Conservation (phyloP, 35 echinoderm and acorn worm species). For the Eucidaris tribuloides region DNA sequence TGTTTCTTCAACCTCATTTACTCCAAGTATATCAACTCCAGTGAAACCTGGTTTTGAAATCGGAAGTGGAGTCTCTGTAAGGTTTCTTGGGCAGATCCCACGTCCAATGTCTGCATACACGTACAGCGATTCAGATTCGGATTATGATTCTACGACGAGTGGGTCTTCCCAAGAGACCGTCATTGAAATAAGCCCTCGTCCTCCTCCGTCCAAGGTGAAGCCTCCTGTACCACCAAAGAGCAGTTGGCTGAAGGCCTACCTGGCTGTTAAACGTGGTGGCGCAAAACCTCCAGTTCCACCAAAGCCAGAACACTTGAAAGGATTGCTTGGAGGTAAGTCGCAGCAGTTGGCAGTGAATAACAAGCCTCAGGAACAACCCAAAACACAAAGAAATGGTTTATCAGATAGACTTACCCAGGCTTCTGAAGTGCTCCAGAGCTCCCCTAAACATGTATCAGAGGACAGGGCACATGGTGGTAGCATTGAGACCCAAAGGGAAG, state of each 20-base stretch:
- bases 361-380: too few relatives aligned
- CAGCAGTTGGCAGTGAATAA: too few relatives aligned
- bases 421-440: too few relatives aligned
- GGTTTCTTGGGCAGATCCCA: constrained; percentile 5
- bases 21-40: too few relatives aligned
- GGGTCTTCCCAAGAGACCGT: constrained; percentile 16
- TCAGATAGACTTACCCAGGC: too few relatives aligned
- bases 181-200: not conserved
- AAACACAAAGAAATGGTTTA: too few relatives aligned
- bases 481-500: too few relatives aligned
- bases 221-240: constrained; percentile 7
- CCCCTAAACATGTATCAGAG: too few relatives aligned
- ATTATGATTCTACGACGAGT: constrained; percentile 20
- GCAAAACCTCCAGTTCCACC: constrained; percentile 20
- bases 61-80: constrained; percentile 1
- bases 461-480: too few relatives aligned
- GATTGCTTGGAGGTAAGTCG: too few relatives aligned
- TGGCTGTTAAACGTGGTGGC: not conserved
- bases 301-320: not conserved
- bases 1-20: too few relatives aligned
- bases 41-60: not conserved
- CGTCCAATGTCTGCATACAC: constrained; percentile 20
- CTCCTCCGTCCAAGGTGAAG: not conserved
- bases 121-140: constrained; percentile 16
- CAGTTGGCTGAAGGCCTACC: not conserved